These are phyloP conservation scores for Austrofundulus limnaeus DNA, from an alignment of 2,113 vertebrate species.

Conservation along the genomic window DNA sequence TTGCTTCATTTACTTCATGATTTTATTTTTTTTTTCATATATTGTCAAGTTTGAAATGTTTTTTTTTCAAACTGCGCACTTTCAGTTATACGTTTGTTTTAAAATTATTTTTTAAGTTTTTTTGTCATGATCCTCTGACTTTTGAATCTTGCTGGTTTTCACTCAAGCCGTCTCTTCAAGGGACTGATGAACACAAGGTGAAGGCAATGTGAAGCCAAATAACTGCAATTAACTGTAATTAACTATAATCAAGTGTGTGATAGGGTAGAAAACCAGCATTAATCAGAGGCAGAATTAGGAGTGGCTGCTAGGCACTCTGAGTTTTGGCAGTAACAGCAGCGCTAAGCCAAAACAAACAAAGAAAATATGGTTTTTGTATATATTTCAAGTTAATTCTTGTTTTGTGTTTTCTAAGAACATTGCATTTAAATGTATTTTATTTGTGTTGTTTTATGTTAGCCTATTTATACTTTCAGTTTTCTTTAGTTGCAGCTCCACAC, in stretches of 20 bases:
- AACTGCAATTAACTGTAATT: slow-evolving; percentile 39
- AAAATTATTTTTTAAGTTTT: neutral
- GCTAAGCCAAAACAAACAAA: slow-evolving; percentile 8
- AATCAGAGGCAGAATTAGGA: slow-evolving; percentile 3
- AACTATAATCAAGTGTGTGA: slow-evolving; percentile 36
- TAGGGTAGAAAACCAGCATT: slow-evolving; percentile 25
- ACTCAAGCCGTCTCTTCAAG: neutral
- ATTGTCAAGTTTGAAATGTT: no score
- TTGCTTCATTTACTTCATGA: no score
- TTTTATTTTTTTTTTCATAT: no score
- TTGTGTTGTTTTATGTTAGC: no score
- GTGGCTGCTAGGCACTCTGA: slow-evolving; percentile 9
- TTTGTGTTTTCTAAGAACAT: no score
- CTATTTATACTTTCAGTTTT: no score
- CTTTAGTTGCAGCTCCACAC: no score
- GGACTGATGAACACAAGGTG: slow-evolving; percentile 19
- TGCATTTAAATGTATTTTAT: no score
- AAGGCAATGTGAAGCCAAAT: slow-evolving; percentile 40
- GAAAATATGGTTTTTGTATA: neutral
- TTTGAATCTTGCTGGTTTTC: slow-evolving; percentile 7
- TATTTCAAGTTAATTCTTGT: neutral
- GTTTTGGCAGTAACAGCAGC: slow-evolving; percentile 1
- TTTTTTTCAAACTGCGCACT: no score
- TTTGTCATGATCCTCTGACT: neutral
- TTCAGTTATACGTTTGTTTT: neutral